These are phyloP conservation scores for Danionella dracula DNA, from an alignment of 2,797 vertebrate genomes.

Conservation along the genomic window DNA sequence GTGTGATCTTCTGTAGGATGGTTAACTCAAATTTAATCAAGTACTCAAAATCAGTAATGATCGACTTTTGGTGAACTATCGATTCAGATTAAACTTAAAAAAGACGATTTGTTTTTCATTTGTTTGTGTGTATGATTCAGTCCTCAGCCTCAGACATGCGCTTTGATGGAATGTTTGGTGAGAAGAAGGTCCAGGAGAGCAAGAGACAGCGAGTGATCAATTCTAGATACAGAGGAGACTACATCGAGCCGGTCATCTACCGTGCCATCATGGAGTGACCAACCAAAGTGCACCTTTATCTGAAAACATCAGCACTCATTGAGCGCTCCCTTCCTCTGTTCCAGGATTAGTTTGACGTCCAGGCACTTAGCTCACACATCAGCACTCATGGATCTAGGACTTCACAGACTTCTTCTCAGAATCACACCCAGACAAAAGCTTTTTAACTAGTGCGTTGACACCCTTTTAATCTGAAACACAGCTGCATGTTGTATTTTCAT, in stretches of 20 bases:
- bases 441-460: not conserved
- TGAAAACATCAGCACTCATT: conserved; percentile 35
- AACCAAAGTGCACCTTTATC: not conserved
- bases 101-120: too few relatives aligned
- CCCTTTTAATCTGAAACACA: not conserved
- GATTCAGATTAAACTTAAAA: too few relatives aligned
- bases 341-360: not conserved
- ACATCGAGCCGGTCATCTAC: conserved; percentile 97
- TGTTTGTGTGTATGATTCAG: conserved; percentile 53
- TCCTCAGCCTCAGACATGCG: conserved; percentile 98
- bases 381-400: not conserved
- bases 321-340: not conserved
- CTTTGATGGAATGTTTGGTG: conserved; percentile 95
- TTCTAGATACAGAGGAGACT: conserved; percentile 94
- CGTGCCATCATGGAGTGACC: conserved; percentile 96
- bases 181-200: conserved; percentile 89
- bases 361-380: not conserved
- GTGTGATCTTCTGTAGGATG: too few relatives aligned
- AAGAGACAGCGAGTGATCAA: conserved; percentile 97
- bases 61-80: too few relatives aligned
- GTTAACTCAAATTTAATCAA: too few relatives aligned
- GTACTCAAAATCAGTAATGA: too few relatives aligned
- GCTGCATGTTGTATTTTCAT: too few relatives aligned
- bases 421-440: not conserved
- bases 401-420: not conserved